Evolutionary conservation across 1,140 invertebrate genomes (phyloP), one percentile per base, ranked within the genome.

Genomic region (Condylostylus longicornis): DNA sequence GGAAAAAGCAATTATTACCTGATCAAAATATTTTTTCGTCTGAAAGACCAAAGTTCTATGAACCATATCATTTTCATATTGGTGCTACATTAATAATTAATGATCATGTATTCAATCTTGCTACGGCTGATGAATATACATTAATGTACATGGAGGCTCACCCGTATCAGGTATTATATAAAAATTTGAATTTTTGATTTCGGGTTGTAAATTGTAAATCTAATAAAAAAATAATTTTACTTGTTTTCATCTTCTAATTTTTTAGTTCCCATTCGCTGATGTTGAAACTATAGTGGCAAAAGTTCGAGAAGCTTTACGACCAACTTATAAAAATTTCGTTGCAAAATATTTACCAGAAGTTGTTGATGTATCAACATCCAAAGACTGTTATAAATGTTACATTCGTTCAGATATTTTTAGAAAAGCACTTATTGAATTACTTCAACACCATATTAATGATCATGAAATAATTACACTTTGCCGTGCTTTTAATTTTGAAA

Each of bases 91-190:
- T 91, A 9, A 71, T 73, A 21, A 69, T 93, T 15, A 78, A 81
- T 56, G 71, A 74, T 47, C 83, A 83, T 54, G 63, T 73, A 12
- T 93, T 93, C 54, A 51, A 77, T 38, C 60, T 93, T 5, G 66
- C 74, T 14, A 75, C 75, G 19, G 82, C 84, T 7, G 88, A 94
- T 57, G 79, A 89, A 53, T 91, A 88, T 58, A 77, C 81, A 4
- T 64, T 88, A 36, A 67, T 74, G 30, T 90, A 86, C 55, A 84
- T 93, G 86, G 88, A 94, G 60, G 50, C 74, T n/a, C 64, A 86
- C 61, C 56, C 69, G 38, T 51, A 72, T 42, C 70, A 83, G 70
- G 83, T 86, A 50, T n/a, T n/a, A n/a, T n/a, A n/a, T n/a, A n/a
- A n/a, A 35, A 35, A 21, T 14, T 18, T 21, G 8, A 32, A 8